A percentile compares a stretch with the other conserved stretches of the same genome.
phyloP scores from a whole-genome alignment of 1,140 invertebrate genomes.

The Drosophila neocordata region DNA sequence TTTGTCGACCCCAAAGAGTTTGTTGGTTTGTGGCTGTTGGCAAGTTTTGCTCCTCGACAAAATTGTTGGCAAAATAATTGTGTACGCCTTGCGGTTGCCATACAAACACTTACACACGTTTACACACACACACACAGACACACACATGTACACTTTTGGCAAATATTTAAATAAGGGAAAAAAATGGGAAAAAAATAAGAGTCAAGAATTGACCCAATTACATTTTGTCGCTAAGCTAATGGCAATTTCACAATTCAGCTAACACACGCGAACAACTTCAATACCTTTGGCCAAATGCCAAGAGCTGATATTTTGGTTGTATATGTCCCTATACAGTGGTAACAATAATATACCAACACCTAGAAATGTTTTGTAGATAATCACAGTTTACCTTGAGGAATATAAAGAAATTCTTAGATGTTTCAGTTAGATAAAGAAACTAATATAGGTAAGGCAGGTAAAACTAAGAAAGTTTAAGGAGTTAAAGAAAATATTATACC shows the following conservation, averaged over 20 bases:
- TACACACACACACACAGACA: constrained; percentile 3
- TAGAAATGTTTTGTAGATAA: background rate
- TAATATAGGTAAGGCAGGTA: too few species aligned
- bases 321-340: background rate
- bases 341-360: too few species aligned
- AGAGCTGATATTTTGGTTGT: constrained; percentile 19
- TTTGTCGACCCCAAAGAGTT: constrained; percentile 47
- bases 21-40: constrained; percentile 47
- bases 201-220: constrained; percentile 73
- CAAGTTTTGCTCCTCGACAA: constrained; percentile 48
- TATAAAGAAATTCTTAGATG: background rate
- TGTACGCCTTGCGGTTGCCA: constrained; percentile 63
- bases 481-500: too few species aligned
- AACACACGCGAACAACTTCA: constrained; percentile 39
- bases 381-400: background rate
- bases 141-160: constrained; percentile 34
- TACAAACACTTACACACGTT: constrained; percentile 28
- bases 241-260: constrained; percentile 71
- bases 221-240: constrained; percentile 63
- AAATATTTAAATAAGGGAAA: constrained; percentile 64
- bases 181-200: constrained; percentile 27
- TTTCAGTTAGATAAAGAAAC: too few species aligned
- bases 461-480: too few species aligned
- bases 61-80: constrained; percentile 76
- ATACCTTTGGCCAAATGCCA: constrained; percentile 68